A percentile compares a stretch with the other conserved stretches of the same genome.
phyloP scores from a whole-genome alignment of 2,113 vertebrate genomes.

The Amphiprion percula region DNA sequence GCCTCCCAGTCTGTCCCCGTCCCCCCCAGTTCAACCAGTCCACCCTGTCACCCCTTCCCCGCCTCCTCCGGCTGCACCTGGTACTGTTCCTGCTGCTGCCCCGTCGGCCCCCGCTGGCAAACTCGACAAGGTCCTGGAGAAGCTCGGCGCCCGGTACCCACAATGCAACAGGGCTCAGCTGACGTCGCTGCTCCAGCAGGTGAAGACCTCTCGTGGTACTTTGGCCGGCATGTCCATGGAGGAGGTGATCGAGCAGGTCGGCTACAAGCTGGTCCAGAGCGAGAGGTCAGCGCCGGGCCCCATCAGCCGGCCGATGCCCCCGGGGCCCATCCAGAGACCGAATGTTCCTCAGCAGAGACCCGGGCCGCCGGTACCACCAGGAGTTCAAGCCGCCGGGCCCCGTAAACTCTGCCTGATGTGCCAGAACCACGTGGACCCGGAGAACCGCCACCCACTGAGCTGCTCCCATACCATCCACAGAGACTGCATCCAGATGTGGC shows the following conservation, averaged over 20 bases:
- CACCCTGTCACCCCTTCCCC: not conserved
- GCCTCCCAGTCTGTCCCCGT: constrained; percentile 65
- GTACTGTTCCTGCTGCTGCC: not conserved
- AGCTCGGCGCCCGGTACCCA: constrained; percentile 87
- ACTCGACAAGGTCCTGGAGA: constrained; percentile 92
- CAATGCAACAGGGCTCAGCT: constrained; percentile 90
- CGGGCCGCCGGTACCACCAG: not conserved
- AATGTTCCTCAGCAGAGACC: constrained; percentile 28
- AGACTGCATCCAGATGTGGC: constrained; percentile 82
- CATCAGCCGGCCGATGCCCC: constrained; percentile 47
- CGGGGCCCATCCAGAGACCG: constrained; percentile 51
- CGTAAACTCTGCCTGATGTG: constrained; percentile 93
- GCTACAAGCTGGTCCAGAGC: constrained; percentile 80
- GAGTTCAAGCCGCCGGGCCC: not conserved
- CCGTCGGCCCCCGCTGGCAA: constrained; percentile 76
- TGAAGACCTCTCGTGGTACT: constrained; percentile 91
- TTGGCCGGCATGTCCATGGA: constrained; percentile 93
- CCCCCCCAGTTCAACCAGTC: constrained; percentile 35
- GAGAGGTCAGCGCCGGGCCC: constrained; percentile 77
- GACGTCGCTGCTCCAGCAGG: constrained; percentile 91
- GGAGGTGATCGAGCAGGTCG: constrained; percentile 89
- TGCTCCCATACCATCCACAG: constrained; percentile 91
- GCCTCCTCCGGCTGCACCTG: not conserved
- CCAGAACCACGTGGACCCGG: constrained; percentile 89
- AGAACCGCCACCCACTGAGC: constrained; percentile 88